These are phyloP conservation scores for Allacma fusca DNA, from an alignment of 2,888 invertebrate genomes.

Conservation along the genomic window DNA sequence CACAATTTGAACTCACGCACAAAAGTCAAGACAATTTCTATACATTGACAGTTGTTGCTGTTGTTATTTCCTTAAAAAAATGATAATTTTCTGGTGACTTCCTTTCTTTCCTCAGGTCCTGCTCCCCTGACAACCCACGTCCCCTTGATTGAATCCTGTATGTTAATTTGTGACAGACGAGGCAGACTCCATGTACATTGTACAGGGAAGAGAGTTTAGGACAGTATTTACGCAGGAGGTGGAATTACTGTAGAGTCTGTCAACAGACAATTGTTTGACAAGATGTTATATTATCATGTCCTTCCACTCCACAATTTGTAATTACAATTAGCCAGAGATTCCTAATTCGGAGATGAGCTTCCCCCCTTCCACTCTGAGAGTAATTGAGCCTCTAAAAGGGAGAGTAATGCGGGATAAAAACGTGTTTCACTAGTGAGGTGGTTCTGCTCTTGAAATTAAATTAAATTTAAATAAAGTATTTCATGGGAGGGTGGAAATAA, in stretches of 20 bases:
- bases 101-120: background rate
- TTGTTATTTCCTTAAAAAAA: background rate
- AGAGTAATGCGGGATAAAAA: no score
- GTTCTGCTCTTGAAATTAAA: no score
- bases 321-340: background rate
- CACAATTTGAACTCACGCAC: no score
- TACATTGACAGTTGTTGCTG: no score
- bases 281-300: constrained; percentile 6
- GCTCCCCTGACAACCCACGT: background rate
- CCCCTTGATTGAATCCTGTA: no score
- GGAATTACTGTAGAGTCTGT: background rate
- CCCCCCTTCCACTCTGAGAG: background rate
- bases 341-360: background rate
- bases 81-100: background rate
- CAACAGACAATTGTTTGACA: constrained; percentile 9
- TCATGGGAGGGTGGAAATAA: no score
- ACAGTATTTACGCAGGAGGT: background rate
- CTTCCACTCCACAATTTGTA: background rate
- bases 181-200: background rate
- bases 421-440: no score
- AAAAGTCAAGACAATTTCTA: no score
- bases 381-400: no score
- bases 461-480: no score
- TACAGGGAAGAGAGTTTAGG: background rate
- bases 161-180: no score